These are phyloP conservation scores for Elysia chlorotica DNA, from an alignment of 1,140 invertebrate species.

Conservation along the genomic window DNA sequence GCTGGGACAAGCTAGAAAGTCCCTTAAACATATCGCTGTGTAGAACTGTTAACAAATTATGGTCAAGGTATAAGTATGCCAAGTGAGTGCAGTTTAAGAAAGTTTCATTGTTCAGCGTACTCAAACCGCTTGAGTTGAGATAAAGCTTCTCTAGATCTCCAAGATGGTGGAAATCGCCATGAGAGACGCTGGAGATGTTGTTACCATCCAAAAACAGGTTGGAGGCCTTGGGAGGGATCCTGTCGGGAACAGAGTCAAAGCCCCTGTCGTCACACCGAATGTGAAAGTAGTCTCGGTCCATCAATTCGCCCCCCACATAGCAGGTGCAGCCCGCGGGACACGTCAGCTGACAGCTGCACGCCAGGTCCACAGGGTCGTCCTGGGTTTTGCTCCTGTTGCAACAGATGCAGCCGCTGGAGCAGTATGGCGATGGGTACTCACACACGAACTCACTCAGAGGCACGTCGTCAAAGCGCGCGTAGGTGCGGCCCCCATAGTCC, in stretches of 20 bases:
- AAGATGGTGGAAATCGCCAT: conserved; percentile 13
- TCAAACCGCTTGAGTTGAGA: conserved; percentile 31
- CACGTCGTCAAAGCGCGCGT: conserved; percentile 26
- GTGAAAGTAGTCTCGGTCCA: conserved; percentile 4
- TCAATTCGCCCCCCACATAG: conserved; percentile 7
- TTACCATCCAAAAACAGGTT: conserved; percentile 39
- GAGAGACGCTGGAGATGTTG: conserved; percentile 21
- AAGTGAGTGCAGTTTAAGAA: conserved; percentile 27
- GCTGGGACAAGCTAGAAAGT: conserved; percentile 13
- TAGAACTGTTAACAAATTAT: conserved; percentile 27
- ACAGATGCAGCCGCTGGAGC: conserved; percentile 28
- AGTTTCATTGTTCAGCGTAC: conserved; percentile 19
- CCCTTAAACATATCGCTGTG: conserved; percentile 20
- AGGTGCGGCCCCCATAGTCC: conserved; percentile 13
- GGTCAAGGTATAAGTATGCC: conserved; percentile 26
- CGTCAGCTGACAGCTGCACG: conserved; percentile 26
- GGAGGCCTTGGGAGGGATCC: conserved; percentile 26
- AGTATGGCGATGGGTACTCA: conserved; percentile 13
- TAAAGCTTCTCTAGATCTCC: conserved; percentile 23
- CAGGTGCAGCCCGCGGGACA: conserved; percentile 35
- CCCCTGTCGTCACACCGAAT: conserved; percentile 28
- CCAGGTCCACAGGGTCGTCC: too few relatives aligned
- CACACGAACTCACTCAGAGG: conserved; percentile 35
- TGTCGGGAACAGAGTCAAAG: conserved; percentile 18
- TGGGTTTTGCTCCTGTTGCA: conserved; percentile 17